Percentiles rank a stretch among this genome's conserved stretches.
Evolutionary conservation across 2,888 invertebrate genomes (phyloP).

Genomic region (Mamestra brassicae): DNA sequence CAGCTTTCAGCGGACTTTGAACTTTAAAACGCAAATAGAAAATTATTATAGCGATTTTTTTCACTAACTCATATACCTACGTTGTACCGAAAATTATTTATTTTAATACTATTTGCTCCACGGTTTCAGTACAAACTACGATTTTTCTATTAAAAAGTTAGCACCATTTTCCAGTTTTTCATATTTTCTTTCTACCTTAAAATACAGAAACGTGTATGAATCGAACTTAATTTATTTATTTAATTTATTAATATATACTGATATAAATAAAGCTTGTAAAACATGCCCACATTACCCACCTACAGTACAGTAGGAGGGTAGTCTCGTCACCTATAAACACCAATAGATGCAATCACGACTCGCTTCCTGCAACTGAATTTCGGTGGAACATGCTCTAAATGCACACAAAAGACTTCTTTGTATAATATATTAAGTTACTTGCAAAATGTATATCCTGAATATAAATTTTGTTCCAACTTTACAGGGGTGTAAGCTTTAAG

Average conservation of each 20-base stretch:
- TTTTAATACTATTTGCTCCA: neutral
- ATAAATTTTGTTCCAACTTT: neutral
- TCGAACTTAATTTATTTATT: neutral
- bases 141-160: neutral
- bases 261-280: neutral
- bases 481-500: neutral
- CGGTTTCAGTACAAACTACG: neutral
- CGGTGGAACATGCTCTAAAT: conserved; percentile 14
- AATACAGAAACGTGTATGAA: neutral
- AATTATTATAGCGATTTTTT: conserved; percentile 17
- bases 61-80: neutral
- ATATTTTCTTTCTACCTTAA: neutral
- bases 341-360: conserved; percentile 1
- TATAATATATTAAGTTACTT: no score
- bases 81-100: neutral
- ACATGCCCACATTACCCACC: neutral
- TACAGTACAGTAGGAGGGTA: conserved; percentile 5
- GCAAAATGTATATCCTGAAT: neutral
- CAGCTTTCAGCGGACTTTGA: conserved; percentile 59
- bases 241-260: no score
- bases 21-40: conserved; percentile 50
- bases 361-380: conserved; percentile 29
- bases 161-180: neutral
- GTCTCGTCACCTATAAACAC: conserved; percentile 33
- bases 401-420: conserved; percentile 9